These are phyloP conservation scores for Melanocharis versteri DNA, from an alignment of 2,113 vertebrate species.

Conservation along the genomic window DNA sequence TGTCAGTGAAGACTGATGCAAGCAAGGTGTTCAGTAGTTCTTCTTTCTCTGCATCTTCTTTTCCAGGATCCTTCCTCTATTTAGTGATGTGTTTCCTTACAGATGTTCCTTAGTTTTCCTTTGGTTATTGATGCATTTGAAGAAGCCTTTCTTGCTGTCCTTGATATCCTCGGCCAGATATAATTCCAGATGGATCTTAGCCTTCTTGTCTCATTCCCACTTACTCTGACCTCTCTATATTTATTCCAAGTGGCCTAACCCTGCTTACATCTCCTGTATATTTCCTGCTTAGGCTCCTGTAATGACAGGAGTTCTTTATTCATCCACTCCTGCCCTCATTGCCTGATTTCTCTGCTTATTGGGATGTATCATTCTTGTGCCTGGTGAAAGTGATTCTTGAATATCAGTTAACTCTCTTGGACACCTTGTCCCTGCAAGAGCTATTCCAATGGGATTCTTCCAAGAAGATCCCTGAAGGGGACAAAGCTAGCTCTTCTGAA, in stretches of 20 bases:
- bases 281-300: background rate
- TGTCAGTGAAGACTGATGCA: background rate
- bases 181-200: background rate
- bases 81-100: background rate
- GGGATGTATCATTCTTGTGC: background rate
- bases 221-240: background rate
- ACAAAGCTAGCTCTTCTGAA: background rate
- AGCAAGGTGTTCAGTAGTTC: background rate
- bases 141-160: background rate
- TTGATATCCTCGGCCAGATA: background rate
- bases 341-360: rapidly evolving
- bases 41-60: background rate
- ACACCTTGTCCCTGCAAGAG: background rate
- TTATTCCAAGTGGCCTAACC: background rate
- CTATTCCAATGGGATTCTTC: background rate
- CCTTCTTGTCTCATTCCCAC: background rate
- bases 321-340: background rate
- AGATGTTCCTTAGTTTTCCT: background rate
- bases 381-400: background rate
- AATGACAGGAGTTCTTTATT: background rate
- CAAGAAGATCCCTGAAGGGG: background rate
- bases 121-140: background rate
- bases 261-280: background rate
- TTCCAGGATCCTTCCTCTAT: background rate
- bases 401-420: background rate